Percentiles rank a stretch among this genome's conserved stretches.
phyloP scores from a whole-genome alignment of 2,888 invertebrate species.

The Pterostichus madidus region DNA sequence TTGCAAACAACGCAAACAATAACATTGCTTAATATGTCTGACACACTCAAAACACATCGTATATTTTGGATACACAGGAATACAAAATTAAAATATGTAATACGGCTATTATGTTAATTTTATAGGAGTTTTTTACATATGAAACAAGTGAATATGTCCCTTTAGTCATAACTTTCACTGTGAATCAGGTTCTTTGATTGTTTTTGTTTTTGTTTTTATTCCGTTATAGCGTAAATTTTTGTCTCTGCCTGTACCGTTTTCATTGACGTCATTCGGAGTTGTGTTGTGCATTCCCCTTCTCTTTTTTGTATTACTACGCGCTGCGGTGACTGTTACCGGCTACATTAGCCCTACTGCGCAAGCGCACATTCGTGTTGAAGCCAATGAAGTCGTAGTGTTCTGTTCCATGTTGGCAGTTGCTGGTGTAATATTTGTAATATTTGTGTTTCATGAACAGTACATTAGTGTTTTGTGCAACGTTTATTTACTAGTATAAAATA shows the following conservation, averaged over 20 bases:
- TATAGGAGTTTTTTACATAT: conserved; percentile 1
- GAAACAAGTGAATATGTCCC: conserved; percentile 21
- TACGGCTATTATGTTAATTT: background rate
- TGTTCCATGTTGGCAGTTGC: background rate
- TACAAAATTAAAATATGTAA: background rate
- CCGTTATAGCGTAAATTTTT: conserved; percentile 41
- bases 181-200: conserved; percentile 18
- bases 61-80: conserved; percentile 17
- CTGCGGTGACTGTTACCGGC: background rate
- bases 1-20: conserved; percentile 53
- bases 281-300: conserved; percentile 26
- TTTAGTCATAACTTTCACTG: conserved; percentile 56
- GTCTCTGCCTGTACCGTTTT: conserved; percentile 39
- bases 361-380: background rate
- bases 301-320: conserved; percentile 16
- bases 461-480: too few species aligned
- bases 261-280: conserved; percentile 58
- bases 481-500: background rate
- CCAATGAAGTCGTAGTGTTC: background rate
- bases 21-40: conserved; percentile 47
- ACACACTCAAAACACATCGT: conserved; percentile 37
- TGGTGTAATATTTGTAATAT: too few species aligned
- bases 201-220: conserved; percentile 56
- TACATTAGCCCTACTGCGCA: too few species aligned
- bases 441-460: too few species aligned